Evolutionary conservation across 2,888 invertebrate species (phyloP), one percentile per base, ranked within the genome.

Genomic region (Caenorhabditis wallacei): DNA sequence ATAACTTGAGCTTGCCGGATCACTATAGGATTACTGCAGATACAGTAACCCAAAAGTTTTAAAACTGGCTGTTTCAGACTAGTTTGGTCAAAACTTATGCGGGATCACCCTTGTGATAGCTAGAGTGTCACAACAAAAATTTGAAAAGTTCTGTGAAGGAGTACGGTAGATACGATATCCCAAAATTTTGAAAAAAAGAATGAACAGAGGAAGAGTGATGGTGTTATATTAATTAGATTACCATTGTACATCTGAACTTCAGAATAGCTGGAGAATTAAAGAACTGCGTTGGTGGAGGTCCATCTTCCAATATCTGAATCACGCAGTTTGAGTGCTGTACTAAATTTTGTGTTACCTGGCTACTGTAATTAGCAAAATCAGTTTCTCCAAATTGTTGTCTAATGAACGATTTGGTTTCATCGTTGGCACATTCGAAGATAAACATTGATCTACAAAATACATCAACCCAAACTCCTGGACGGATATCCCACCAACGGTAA

Each of bases 391-490:
- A 86, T 30, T 88, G 88, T 63, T 88, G 88, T 43, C 82, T 63
- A 46, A 87, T 85, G 48, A 85, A 88, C 26, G 75, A 63, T 59
- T 79, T 82, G 2, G 87, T 87, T 30, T 84, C 85, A 16, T 84
- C 85, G 30, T 84, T 85, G 24, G 84, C 78, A 51, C 87, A 87
- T 35, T 85, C 87, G 24, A 68, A 85, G 13, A 87, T 81, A 74
- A 84, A 85, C 85, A 85, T 87, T 22, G 82, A 76, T 10, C 87
- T 81, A 48, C 79, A 82, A 63, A 85, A 87, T 16, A 85, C 84
- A 37, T 87, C 86, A 2, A 88, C 75, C 88, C 88, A 88, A 2
- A 86, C 84, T 10, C 87, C 88, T 11, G 88, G 88, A 35, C 85
- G 85, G 61, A 87, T 85, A 64, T 88, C 87, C 85, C 85, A 87